Percentiles rank a stretch among this genome's conserved stretches.
These are phyloP conservation scores for Leuciscus waleckii DNA, from an alignment of 2,797 vertebrate genomes.

Conservation along the genomic window DNA sequence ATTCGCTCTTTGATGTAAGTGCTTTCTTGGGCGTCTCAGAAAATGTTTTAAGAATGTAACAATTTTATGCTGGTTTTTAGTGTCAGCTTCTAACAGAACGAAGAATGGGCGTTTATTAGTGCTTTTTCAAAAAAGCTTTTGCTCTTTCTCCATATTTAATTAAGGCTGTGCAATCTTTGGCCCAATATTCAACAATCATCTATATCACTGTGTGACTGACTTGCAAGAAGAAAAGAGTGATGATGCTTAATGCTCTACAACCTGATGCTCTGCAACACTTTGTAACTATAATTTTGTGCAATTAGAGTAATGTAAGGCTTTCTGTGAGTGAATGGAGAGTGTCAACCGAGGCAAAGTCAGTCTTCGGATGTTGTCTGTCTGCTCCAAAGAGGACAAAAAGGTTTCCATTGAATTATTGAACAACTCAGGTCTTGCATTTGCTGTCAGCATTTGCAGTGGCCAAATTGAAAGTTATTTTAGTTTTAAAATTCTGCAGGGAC, in stretches of 20 bases:
- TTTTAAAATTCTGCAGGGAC: conserved; percentile 10
- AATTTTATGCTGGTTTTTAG: neutral
- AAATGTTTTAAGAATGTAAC: neutral
- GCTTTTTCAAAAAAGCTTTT: conserved; percentile 26
- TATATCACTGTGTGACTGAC: conserved; percentile 33
- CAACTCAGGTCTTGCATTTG: conserved; percentile 58
- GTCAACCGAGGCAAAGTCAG: neutral
- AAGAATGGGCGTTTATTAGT: neutral
- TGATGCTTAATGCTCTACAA: conserved; percentile 3
- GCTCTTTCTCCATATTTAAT: conserved; percentile 1
- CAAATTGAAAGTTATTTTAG: conserved; percentile 49
- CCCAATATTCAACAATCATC: conserved; percentile 28
- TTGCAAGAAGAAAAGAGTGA: conserved; percentile 9
- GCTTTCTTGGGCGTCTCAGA: neutral
- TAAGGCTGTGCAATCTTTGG: conserved; percentile 43
- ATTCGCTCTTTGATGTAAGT: neutral
- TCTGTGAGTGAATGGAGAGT: conserved; percentile 16
- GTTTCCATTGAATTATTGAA: conserved; percentile 77
- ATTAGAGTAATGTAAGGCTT: conserved; percentile 18
- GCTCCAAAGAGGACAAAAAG: conserved; percentile 65
- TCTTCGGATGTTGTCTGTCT: conserved; percentile 38
- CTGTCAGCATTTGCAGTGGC: conserved; percentile 60
- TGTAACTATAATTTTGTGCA: neutral
- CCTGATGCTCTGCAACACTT: conserved; percentile 11
- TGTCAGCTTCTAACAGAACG: neutral